Percentiles rank a stretch among this genome's conserved stretches.
phyloP scores from a whole-genome alignment of 2,113 vertebrate species.

The Falco punctatus region DNA sequence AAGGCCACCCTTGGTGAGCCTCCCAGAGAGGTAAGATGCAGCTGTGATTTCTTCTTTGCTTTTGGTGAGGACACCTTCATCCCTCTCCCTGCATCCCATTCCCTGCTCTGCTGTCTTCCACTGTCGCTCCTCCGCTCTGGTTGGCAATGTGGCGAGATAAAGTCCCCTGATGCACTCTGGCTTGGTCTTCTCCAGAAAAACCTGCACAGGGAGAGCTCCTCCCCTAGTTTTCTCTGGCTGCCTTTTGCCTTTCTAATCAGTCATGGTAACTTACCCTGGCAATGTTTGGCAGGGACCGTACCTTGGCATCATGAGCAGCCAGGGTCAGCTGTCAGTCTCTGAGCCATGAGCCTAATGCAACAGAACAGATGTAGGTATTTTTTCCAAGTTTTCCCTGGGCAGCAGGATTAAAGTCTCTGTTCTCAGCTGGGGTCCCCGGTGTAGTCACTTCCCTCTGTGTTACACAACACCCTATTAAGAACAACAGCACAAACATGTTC shows the following conservation, averaged over 20 bases:
- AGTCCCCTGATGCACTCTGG: not conserved
- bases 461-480: constrained; percentile 71
- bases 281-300: constrained; percentile 35
- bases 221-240: constrained; percentile 31
- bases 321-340: constrained; percentile 69
- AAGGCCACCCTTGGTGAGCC: not conserved
- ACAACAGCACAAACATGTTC: constrained; percentile 56
- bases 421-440: constrained; percentile 64
- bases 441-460: constrained; percentile 66
- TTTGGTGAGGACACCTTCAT: not conserved
- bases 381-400: constrained; percentile 69
- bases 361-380: constrained; percentile 68
- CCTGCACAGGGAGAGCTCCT: not conserved
- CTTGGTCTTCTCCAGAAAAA: constrained; percentile 1
- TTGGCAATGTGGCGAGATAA: not conserved
- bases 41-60: not conserved
- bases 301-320: constrained; percentile 59
- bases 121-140: not conserved
- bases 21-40: not conserved
- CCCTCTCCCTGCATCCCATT: not conserved
- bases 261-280: constrained; percentile 60
- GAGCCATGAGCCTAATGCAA: constrained; percentile 67
- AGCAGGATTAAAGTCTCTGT: constrained; percentile 71
- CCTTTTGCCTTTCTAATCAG: constrained; percentile 52
- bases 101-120: not conserved